These are phyloP conservation scores for Myopa tessellatipennis DNA, from an alignment of 2,888 invertebrate species.

Conservation along the genomic window DNA sequence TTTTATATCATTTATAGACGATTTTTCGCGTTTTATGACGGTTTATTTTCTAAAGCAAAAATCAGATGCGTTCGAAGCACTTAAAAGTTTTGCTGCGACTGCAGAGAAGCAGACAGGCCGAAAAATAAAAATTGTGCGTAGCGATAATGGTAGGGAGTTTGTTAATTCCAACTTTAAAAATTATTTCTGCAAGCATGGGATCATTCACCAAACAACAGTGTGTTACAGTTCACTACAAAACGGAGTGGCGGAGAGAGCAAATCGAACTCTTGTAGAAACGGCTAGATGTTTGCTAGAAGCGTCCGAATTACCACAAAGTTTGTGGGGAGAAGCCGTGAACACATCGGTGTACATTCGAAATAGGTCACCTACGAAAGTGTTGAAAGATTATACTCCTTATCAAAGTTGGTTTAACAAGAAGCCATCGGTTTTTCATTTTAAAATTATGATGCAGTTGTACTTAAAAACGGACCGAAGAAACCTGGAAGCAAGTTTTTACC, in stretches of 20 bases:
- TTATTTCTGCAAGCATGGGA: background rate
- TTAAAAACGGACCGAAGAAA: background rate
- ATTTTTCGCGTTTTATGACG: background rate
- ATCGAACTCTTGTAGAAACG: background rate
- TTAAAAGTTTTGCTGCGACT: too few relatives aligned
- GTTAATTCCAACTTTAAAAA: background rate
- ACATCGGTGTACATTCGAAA: background rate
- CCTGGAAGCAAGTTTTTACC: background rate
- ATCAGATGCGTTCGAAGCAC: too few relatives aligned
- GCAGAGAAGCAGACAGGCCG: too few relatives aligned
- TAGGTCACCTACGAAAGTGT: background rate
- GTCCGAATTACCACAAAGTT: background rate
- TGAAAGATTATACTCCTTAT: background rate
- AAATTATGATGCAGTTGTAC: background rate
- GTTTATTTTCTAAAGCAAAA: background rate
- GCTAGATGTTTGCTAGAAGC: background rate
- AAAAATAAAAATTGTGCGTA: too few relatives aligned
- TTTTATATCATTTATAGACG: constrained; percentile 11
- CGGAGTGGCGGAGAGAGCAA: background rate
- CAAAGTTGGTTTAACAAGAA: background rate
- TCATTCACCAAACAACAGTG: background rate
- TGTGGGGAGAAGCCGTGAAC: background rate
- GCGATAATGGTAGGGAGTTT: too few relatives aligned
- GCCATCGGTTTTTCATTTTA: background rate
- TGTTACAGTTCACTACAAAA: background rate